A percentile compares a stretch with the other conserved stretches of the same genome.
Evolutionary conservation across 2,113 vertebrate genomes (phyloP).

Genomic region (Pelmatolapia mariae): DNA sequence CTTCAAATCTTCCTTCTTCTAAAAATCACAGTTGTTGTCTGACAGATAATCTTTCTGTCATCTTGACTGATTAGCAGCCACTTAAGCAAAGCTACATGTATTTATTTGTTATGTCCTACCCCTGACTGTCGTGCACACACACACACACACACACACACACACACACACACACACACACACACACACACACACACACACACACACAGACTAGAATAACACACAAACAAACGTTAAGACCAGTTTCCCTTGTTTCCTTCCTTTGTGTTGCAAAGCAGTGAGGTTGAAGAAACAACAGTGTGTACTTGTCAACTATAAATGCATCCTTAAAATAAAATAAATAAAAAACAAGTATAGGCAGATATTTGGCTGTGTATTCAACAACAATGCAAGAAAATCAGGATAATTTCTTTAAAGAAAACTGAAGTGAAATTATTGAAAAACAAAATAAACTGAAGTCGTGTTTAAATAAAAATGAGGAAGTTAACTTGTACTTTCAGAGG

Average conservation of each 20-base stretch:
- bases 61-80: not conserved
- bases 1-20: accelerated
- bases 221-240: not conserved
- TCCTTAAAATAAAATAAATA: not conserved
- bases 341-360: not conserved
- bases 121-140: too few species aligned
- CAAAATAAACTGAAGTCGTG: not conserved
- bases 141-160: too few species aligned
- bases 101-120: accelerated
- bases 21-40: not conserved
- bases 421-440: not conserved
- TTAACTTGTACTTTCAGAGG: not conserved
- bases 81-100: not conserved
- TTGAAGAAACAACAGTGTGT: not conserved
- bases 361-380: not conserved
- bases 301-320: not conserved
- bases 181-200: not conserved
- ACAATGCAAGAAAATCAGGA: accelerated
- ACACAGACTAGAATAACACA: not conserved
- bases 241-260: not conserved
- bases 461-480: not conserved
- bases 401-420: not conserved
- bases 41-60: not conserved
- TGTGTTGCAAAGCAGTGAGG: not conserved
- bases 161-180: accelerated